A percentile compares a stretch with the other conserved stretches of the same genome.
phyloP scores from a whole-genome alignment of 2,113 vertebrate genomes.

The Asarcornis scutulata region DNA sequence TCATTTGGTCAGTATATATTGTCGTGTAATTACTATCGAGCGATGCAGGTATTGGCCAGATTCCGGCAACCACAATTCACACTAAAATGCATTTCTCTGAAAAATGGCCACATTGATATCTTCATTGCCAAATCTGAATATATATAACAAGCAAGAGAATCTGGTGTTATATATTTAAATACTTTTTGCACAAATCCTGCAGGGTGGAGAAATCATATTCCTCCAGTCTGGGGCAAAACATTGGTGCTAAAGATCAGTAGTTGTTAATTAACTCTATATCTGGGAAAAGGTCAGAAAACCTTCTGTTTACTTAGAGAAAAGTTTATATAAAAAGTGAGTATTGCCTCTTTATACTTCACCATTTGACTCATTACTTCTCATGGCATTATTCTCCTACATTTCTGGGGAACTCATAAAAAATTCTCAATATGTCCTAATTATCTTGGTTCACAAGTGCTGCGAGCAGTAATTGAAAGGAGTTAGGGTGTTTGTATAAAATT shows the following conservation, averaged over 20 bases:
- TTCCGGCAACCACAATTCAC: neutral
- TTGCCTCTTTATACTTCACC: neutral
- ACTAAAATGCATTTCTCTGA: neutral
- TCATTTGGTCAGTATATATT: neutral
- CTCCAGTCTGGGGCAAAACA: neutral
- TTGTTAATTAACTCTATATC: neutral
- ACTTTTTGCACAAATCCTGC: neutral
- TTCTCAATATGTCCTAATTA: neutral
- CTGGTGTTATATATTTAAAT: neutral
- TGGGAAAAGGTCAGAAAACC: neutral
- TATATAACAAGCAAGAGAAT: neutral
- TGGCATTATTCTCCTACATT: neutral
- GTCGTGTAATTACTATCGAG: neutral
- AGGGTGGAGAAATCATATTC: neutral
- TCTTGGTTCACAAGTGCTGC: neutral
- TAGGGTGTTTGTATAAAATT: neutral
- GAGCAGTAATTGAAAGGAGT: neutral
- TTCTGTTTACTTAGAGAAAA: neutral
- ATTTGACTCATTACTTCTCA: neutral
- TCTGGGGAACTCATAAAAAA: neutral
- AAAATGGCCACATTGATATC: neutral
- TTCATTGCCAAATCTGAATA: neutral
- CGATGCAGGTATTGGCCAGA: neutral
- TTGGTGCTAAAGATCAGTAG: neutral
- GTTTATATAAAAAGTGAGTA: neutral